These are phyloP conservation scores for Heptranchias perlo DNA, from an alignment of 2,113 vertebrate genomes.

Conservation along the genomic window DNA sequence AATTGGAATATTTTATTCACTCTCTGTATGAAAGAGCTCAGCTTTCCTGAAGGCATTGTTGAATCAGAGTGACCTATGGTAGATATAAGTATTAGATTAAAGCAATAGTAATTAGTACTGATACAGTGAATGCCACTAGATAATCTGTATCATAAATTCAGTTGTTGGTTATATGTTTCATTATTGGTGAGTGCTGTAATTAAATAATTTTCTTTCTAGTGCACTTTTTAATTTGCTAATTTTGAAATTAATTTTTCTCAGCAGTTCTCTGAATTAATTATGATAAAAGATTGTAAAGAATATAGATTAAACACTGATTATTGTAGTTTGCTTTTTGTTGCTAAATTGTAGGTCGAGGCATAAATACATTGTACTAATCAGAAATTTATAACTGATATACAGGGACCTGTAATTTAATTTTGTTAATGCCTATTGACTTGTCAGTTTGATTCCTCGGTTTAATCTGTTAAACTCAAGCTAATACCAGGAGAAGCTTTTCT, in stretches of 20 bases:
- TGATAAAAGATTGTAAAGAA: neutral
- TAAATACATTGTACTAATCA: neutral
- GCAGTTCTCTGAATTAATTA: neutral
- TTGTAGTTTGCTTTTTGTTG: neutral
- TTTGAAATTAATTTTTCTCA: neutral
- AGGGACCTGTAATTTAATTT: neutral
- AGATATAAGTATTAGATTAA: slow-evolving; percentile 1
- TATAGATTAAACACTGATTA: neutral
- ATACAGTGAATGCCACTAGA: neutral
- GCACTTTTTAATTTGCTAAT: neutral
- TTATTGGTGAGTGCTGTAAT: slow-evolving; percentile 1
- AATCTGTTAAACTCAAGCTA: neutral
- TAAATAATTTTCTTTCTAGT: neutral
- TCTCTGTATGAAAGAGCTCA: too few relatives aligned
- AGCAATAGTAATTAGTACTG: neutral
- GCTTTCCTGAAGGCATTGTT: neutral
- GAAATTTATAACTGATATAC: neutral
- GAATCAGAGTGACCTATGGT: neutral
- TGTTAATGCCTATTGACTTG: neutral
- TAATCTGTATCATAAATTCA: neutral
- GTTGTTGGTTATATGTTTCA: neutral
- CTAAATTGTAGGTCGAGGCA: neutral
- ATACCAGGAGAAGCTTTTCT: neutral
- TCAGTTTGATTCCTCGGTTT: neutral
- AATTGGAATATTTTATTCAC: neutral